A percentile compares a stretch with the other conserved stretches of the same genome.
phyloP scores from a whole-genome alignment of 2,888 invertebrate species.

The Spisula solida region DNA sequence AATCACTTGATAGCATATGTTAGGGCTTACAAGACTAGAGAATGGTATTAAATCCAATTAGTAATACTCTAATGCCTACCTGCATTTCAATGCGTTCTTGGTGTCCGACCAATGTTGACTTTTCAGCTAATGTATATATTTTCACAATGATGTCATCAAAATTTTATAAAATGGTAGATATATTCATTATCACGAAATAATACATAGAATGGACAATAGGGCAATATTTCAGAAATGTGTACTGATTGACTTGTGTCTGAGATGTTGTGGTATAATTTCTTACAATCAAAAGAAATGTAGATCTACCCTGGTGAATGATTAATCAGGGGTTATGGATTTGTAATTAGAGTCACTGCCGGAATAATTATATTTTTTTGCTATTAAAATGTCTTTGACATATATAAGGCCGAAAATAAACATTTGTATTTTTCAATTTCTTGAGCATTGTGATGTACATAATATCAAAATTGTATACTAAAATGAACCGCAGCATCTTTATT shows the following conservation, averaged over 20 bases:
- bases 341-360: neutral
- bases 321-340: neutral
- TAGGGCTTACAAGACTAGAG: neutral
- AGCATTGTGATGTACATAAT: neutral
- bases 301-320: neutral
- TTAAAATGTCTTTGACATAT: too few species aligned
- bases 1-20: neutral
- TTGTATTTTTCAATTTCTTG: neutral
- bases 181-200: neutral
- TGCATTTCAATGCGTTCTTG: neutral
- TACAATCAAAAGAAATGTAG: neutral
- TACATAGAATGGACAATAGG: neutral
- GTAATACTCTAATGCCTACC: neutral
- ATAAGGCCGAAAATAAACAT: neutral
- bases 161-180: neutral
- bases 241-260: neutral
- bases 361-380: neutral
- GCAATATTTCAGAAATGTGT: neutral
- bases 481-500: too few species aligned
- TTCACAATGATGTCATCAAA: constrained; percentile 1
- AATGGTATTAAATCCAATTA: neutral
- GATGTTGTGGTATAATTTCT: neutral
- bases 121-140: neutral
- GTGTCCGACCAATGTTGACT: neutral
- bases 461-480: too few species aligned